Conservation (phyloP, 2,888 invertebrate species). For the Dicyrtoma fusca region DNA sequence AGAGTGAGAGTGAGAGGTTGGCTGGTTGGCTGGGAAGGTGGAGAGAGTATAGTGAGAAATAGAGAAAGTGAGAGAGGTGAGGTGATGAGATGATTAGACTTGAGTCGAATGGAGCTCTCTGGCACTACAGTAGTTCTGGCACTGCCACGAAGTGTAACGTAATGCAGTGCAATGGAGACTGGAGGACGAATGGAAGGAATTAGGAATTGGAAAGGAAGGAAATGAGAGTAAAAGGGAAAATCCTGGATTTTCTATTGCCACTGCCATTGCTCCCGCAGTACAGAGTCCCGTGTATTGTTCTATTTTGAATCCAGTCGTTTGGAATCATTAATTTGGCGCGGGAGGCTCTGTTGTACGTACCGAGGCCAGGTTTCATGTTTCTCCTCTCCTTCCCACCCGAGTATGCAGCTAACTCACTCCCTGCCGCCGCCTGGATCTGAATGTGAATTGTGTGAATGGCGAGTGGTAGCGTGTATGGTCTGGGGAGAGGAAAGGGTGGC, state of each 20-base stretch:
- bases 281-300: slow-evolving; percentile 13
- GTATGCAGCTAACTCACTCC: neutral
- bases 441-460: neutral
- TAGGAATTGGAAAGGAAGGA: too few relatives aligned
- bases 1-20: slow-evolving; percentile 7
- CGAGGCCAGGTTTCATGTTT: slow-evolving; percentile 14
- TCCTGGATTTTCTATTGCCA: too few relatives aligned
- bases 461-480: neutral
- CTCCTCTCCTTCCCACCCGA: neutral
- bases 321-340: slow-evolving; percentile 35
- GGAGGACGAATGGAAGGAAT: too few relatives aligned
- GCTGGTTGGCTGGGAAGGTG: neutral
- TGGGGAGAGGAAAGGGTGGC: slow-evolving; percentile 44
- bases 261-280: too few relatives aligned
- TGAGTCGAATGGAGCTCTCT: neutral
- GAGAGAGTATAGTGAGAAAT: neutral
- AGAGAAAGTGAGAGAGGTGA: slow-evolving; percentile 16
- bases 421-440: neutral
- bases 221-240: too few relatives aligned
- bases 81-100: slow-evolving; percentile 36
- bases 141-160: too few relatives aligned
- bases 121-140: too few relatives aligned
- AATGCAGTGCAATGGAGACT: too few relatives aligned
- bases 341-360: slow-evolving; percentile 11
- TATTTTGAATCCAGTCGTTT: slow-evolving; percentile 28